Conservation (phyloP, 2,113 vertebrate genomes). For the Campylomormyrus tamandua region DNA sequence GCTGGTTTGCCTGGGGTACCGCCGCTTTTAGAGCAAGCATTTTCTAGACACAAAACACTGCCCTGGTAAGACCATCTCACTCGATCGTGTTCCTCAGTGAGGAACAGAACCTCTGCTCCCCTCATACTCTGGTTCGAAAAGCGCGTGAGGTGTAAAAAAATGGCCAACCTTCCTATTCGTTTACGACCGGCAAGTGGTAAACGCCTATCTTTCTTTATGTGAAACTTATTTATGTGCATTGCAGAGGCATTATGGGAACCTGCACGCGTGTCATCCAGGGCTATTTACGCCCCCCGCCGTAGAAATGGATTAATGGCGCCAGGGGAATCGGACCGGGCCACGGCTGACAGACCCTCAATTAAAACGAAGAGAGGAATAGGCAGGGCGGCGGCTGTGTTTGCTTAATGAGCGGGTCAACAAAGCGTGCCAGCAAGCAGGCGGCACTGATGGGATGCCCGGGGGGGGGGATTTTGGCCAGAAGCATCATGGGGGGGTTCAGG, state of each 20-base stretch:
- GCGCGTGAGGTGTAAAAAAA: neutral
- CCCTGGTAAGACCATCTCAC: neutral
- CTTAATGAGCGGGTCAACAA: slow-evolving; percentile 11
- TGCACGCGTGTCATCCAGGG: neutral
- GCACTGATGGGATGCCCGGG: neutral
- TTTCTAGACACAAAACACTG: neutral
- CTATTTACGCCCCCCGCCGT: neutral
- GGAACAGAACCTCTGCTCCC: neutral
- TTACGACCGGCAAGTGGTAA: neutral
- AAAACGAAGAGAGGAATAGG: slow-evolving; percentile 10
- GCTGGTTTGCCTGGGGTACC: neutral
- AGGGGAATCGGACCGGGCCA: slow-evolving; percentile 5
- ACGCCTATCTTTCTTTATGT: neutral
- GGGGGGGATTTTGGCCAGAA: neutral
- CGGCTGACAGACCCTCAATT: slow-evolving; percentile 15
- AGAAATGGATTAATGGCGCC: slow-evolving; percentile 16
- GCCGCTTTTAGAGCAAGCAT: neutral
- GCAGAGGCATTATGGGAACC: neutral
- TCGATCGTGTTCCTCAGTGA: neutral
- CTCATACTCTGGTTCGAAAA: neutral
- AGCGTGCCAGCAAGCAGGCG: neutral
- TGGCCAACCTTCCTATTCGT: neutral
- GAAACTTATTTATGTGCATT: neutral
- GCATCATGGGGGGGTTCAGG: neutral
- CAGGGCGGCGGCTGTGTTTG: neutral